Conservation (phyloP, 2,113 vertebrate genomes). For the Centropus bengalensis region DNA sequence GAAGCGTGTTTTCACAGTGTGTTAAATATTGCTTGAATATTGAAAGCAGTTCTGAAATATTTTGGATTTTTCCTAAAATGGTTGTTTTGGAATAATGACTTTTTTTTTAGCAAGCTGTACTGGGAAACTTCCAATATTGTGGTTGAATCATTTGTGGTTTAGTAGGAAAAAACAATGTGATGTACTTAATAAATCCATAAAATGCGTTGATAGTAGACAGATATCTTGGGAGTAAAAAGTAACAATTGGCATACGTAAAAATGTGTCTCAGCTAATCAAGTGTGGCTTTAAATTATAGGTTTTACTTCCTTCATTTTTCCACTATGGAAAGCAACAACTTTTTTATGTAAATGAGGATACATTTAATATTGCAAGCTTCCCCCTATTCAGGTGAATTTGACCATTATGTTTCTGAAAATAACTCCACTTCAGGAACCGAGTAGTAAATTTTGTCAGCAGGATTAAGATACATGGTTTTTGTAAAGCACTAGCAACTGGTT, state of each 20-base stretch:
- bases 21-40: background rate
- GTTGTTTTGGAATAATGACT: background rate
- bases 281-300: background rate
- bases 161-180: background rate
- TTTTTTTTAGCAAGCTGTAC: background rate
- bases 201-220: background rate
- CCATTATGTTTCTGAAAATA: background rate
- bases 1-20: background rate
- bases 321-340: background rate
- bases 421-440: background rate
- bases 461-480: background rate
- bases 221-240: background rate
- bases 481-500: background rate
- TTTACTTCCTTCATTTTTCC: background rate
- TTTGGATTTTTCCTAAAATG: conserved; percentile 4
- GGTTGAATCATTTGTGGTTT: conserved; percentile 29
- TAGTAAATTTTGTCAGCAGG: background rate
- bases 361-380: background rate
- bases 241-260: background rate
- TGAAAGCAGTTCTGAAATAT: background rate
- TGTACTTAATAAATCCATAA: conserved; percentile 18
- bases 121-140: conserved; percentile 9
- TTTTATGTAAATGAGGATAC: background rate
- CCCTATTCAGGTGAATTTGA: background rate
- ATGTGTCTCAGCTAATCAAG: background rate